Evolutionary conservation across 2,888 invertebrate genomes (phyloP), one percentile per base, ranked within the genome.

Genomic region (Heliconius aoede): DNA sequence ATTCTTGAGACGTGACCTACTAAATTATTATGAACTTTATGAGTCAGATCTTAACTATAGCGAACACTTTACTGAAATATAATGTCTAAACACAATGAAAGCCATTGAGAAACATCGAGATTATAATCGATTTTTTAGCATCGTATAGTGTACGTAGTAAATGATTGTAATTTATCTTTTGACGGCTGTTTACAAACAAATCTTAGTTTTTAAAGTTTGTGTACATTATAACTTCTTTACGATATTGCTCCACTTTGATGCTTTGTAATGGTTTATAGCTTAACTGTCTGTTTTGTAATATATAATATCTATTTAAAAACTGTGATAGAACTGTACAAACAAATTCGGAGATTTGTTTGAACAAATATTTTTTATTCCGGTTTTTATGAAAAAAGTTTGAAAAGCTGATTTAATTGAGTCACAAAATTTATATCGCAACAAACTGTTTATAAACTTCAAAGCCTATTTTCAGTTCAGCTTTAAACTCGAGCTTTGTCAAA

Each of bases 381-480:
- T 62, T 9, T 2, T 30, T 21, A 30, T 62, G 4, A 21, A 26
- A 67, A 40, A 26, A 26, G 46, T 68, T 51, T 68, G 28, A 18
- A 51, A 69, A 51, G 30, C 30, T n/a, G 51, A 84, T 88, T 88
- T 87, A 84, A 88, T 89, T 86, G 88, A 88, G 84, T 85, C 85
- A 87, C 86, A 81, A 84, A 83, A 86, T 88, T 84, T 84, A 81
- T 81, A 81, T 84, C 86, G 84, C 85, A 85, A 85, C 85, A 55
- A 79, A 80, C 77, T 81, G 81, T 82, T 84, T 84, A 82, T 84
- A 74, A 76, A 79, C 79, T 80, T 80, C 84, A 85, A 87, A 88
- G 87, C 87, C 85, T 88, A 86, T 89, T 83, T 87, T 84, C 81
- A 83, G 86, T 83, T 82, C 84, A 85, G 85, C 86, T 88, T 86